These are phyloP conservation scores for Adoxophyes honmai DNA, from an alignment of 1,140 invertebrate species.

Conservation along the genomic window DNA sequence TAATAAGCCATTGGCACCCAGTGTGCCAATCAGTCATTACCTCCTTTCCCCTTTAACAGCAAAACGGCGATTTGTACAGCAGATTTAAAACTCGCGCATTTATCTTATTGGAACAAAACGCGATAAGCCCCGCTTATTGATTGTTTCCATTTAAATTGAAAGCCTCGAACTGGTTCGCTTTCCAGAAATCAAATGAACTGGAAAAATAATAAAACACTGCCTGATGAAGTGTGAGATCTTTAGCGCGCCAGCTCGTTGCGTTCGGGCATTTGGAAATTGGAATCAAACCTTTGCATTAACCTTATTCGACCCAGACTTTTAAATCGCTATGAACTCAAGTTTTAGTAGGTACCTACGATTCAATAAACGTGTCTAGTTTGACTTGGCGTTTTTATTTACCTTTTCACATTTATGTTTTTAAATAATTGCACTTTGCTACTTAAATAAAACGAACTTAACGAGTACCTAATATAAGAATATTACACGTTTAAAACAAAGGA, in stretches of 20 bases:
- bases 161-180: neutral
- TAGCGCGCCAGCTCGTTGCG: neutral
- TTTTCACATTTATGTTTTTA: no score
- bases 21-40: constrained; percentile 1
- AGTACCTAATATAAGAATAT: no score
- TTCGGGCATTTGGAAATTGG: neutral
- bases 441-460: no score
- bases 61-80: constrained; percentile 19
- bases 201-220: constrained; percentile 10
- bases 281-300: no score
- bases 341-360: no score
- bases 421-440: no score
- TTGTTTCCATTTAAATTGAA: constrained; percentile 70
- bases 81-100: constrained; percentile 54
- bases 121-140: constrained; percentile 67
- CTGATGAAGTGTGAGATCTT: constrained; percentile 12
- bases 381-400: no score
- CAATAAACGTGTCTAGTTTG: no score
- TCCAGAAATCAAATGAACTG: constrained; percentile 7
- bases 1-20: no score
- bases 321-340: no score
- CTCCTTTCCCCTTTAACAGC: neutral
- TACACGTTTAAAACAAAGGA: no score
- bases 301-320: no score
- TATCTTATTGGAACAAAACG: constrained; percentile 62